Evolutionary conservation across 2,113 vertebrate species (phyloP), one percentile per base, ranked within the genome.

Genomic region (Apaloderma vittatum): DNA sequence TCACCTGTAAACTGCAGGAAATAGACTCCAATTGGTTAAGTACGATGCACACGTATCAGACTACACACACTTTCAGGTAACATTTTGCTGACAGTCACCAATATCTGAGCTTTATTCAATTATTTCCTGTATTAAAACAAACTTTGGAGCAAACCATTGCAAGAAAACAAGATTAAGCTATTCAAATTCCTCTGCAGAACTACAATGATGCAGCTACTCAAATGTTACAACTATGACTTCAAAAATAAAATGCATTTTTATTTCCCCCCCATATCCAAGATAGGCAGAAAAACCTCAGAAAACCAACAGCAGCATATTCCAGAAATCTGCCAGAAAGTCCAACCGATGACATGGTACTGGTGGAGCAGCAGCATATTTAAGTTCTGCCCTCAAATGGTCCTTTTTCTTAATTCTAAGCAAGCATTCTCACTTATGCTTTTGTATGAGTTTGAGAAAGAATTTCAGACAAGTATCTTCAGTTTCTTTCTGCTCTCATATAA

Each of bases 1-100:
- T 29, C 5, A 6, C 55, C 32, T 63, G 29, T 24, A 93, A 84
- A 43, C 9, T 24, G 32, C n/a, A 84, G 75, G 61, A 74, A 67
- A 48, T 0, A n/a, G 23, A 15, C 13, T 49, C 43, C 32, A 52
- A 34, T 78, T 0, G 0, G 37, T 54, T 5, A 68, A 46, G 22
- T 2, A 6, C 19, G 54, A 66, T 20, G 18, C n/a, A 55, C 30
- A 10, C 2, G 0, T 19, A 37, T 15, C 58, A 43, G 30, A 22
- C 32, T 59, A 51, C 52, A 75, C 40, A 58, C 23, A 24, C 59
- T 61, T 92, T 29, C 45, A 61, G 45, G 51, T 61, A 58, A 51
- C 0, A 0, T 84, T 77, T 66, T 45, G 5, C 82, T 82, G 36
- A 51, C 37, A 55, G 32, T 70, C 23, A 82, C 23, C 34, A 87